A percentile compares a stretch with the other conserved stretches of the same genome.
Evolutionary conservation across 1,140 invertebrate species (phyloP).

Genomic region (Euura saliciscinereae): DNA sequence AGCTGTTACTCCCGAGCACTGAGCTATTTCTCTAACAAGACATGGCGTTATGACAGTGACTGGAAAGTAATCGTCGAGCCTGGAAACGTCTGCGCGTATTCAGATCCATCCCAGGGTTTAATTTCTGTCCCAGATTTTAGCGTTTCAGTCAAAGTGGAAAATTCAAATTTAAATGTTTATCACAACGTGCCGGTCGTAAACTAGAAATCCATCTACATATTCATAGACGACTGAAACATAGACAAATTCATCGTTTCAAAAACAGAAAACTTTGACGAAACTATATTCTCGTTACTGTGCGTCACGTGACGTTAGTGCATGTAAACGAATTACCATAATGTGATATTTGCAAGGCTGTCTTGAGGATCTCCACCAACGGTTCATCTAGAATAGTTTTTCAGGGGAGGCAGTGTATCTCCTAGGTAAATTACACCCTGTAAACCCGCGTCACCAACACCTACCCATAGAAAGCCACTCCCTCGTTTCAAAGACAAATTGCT

Average conservation of each 20-base stretch:
- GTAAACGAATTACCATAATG: background rate
- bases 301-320: background rate
- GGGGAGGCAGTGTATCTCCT: no score
- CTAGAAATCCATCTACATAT: background rate
- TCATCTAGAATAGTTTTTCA: no score
- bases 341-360: background rate
- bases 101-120: background rate
- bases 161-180: background rate
- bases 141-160: background rate
- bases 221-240: background rate
- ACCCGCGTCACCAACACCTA: no score
- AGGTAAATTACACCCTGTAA: no score
- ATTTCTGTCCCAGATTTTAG: background rate
- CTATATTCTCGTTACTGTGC: background rate
- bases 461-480: background rate
- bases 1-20: slow-evolving; percentile 28
- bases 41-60: background rate
- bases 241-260: background rate
- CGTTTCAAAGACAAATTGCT: slow-evolving; percentile 46
- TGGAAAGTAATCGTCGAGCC: background rate
- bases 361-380: no score
- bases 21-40: no score
- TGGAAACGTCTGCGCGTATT: background rate
- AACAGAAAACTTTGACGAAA: background rate
- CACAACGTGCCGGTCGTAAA: background rate